These are phyloP conservation scores for Chymomyza caudatula DNA, from an alignment of 2,888 invertebrate species.

Conservation along the genomic window DNA sequence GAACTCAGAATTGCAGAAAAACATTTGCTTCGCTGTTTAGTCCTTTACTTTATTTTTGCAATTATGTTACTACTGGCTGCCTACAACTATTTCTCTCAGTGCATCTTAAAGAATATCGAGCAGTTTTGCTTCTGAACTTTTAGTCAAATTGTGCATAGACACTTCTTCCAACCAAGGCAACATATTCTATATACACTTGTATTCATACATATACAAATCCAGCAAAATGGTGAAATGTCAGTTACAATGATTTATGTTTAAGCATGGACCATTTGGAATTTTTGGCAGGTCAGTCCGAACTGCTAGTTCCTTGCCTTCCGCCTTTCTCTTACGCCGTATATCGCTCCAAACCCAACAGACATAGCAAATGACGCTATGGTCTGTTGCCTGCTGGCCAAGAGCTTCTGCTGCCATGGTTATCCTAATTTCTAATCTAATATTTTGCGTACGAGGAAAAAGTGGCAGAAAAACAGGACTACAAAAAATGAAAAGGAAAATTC, in stretches of 20 bases:
- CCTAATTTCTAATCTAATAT: constrained; percentile 73
- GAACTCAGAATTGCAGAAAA: too few relatives aligned
- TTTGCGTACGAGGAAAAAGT: constrained; percentile 46
- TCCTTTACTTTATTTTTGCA: too few relatives aligned
- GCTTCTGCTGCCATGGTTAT: constrained; percentile 41
- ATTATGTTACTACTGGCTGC: too few relatives aligned
- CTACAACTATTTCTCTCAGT: not conserved
- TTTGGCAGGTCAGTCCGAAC: constrained; percentile 46
- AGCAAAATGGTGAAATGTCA: constrained; percentile 74
- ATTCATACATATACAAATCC: constrained; percentile 41
- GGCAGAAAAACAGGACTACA: not conserved
- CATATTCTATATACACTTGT: constrained; percentile 1
- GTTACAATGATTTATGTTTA: constrained; percentile 76
- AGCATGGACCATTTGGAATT: constrained; percentile 67
- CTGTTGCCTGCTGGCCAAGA: constrained; percentile 47
- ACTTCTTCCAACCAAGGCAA: not conserved
- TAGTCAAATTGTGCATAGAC: constrained; percentile 39
- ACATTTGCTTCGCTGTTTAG: too few relatives aligned
- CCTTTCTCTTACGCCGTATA: not conserved
- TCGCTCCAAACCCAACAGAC: not conserved
- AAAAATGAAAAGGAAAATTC: constrained; percentile 45
- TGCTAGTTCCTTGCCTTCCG: not conserved
- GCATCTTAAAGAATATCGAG: constrained; percentile 26
- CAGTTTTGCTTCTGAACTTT: constrained; percentile 22
- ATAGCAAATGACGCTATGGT: constrained; percentile 57